These are phyloP conservation scores for Hemitrygon akajei DNA, from an alignment of 2,797 vertebrate species.

Conservation along the genomic window DNA sequence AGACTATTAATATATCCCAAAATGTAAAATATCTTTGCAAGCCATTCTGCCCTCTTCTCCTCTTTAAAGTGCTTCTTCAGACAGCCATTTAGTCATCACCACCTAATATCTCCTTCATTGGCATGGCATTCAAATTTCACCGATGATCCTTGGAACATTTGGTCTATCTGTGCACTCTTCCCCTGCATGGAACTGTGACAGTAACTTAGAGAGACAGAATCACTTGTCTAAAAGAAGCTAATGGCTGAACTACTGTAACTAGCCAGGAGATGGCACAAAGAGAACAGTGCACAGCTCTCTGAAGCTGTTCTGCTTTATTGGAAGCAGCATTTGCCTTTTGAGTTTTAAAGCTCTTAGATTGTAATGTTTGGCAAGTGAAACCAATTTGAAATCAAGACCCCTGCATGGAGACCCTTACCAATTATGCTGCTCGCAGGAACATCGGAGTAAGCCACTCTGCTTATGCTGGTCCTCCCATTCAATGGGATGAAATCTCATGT, in stretches of 20 bases:
- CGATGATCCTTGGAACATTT: not conserved
- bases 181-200: no score
- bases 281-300: not conserved
- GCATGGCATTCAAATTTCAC: not conserved
- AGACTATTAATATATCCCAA: not conserved
- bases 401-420: not conserved
- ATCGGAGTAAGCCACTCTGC: not conserved
- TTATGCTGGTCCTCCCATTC: no score
- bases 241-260: not conserved
- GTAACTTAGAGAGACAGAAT: no score
- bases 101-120: not conserved
- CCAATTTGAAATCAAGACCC: not conserved
- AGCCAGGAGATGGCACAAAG: slow-evolving; percentile 16
- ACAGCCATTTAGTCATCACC: not conserved
- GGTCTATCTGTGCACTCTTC: not conserved
- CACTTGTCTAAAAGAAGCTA: not conserved
- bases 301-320: not conserved
- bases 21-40: no score
- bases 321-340: not conserved
- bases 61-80: not conserved
- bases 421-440: not conserved
- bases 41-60: not conserved
- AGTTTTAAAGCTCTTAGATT: not conserved
- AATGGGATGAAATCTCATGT: no score
- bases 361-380: not conserved